A percentile compares a stretch with the other conserved stretches of the same genome.
Conservation (phyloP, 2,888 invertebrate species). For the Drosophila nigricruria region DNA sequence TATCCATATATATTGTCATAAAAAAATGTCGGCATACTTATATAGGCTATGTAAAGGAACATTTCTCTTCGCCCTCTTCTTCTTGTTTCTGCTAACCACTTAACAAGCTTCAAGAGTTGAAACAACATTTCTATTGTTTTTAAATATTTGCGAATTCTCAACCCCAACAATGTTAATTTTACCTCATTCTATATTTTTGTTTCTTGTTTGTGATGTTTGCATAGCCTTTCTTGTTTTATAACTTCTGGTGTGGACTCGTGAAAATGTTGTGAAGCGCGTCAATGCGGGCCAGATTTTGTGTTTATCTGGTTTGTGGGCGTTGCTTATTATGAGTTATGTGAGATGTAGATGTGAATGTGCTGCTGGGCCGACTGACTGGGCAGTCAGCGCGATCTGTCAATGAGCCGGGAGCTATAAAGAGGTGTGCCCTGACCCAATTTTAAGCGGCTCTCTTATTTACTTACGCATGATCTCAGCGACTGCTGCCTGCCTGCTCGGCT, state of each 20-base stretch:
- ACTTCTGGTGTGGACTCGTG: conserved; percentile 56
- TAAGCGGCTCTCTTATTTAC: conserved; percentile 55
- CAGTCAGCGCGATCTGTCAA: conserved; percentile 46
- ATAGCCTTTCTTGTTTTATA: conserved; percentile 52
- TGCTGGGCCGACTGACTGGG: conserved; percentile 30
- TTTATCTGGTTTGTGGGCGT: conserved; percentile 63
- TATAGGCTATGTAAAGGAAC: neutral
- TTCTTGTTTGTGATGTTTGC: conserved; percentile 34
- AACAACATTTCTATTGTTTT: conserved; percentile 9
- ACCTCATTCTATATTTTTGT: neutral
- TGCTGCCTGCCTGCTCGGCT: conserved; percentile 7
- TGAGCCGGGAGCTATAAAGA: conserved; percentile 63
- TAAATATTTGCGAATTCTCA: conserved; percentile 33
- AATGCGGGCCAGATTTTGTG: conserved; percentile 34
- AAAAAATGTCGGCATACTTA: neutral
- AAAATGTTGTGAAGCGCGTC: conserved; percentile 62
- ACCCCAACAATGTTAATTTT: conserved; percentile 7
- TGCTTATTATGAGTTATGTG: conserved; percentile 60
- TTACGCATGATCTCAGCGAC: conserved; percentile 66
- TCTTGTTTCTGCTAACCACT: neutral
- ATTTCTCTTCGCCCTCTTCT: neutral
- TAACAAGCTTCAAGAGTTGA: neutral
- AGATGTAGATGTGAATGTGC: conserved; percentile 31
- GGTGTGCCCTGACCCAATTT: conserved; percentile 77
- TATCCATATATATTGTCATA: too few relatives aligned